Percentiles rank a stretch among this genome's conserved stretches.
Conservation (phyloP, 2,797 vertebrate genomes). For the Gymnothorax javanicus region DNA sequence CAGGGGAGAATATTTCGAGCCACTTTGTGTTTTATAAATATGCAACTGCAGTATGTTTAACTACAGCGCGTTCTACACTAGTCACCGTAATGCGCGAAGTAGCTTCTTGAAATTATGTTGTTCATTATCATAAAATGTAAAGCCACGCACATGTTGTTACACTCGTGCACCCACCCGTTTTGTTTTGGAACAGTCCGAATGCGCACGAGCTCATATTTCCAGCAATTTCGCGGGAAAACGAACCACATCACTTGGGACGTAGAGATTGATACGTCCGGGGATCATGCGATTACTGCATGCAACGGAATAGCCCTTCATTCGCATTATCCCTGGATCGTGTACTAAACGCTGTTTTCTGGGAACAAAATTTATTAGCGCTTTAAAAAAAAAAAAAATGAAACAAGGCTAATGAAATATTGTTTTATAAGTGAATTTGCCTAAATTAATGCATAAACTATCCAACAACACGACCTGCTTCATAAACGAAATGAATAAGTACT, state of each 20-base stretch:
- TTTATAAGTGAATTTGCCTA: not conserved
- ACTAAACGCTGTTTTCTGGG: not conserved
- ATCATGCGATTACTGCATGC: not conserved
- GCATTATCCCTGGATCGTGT: not conserved
- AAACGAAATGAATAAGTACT: not conserved
- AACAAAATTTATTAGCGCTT: not conserved
- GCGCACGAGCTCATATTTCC: not conserved
- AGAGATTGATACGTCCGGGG: too few relatives aligned
- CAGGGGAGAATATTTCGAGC: not conserved
- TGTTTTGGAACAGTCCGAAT: constrained; percentile 16
- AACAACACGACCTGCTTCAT: not conserved
- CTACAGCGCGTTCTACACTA: not conserved
- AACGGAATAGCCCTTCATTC: not conserved
- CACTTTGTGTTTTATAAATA: not conserved
- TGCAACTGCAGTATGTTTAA: not conserved
- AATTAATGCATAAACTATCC: not conserved
- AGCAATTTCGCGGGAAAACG: constrained; percentile 27
- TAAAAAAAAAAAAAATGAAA: not conserved
- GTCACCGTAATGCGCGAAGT: not conserved
- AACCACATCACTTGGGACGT: not conserved
- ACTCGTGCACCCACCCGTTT: not conserved
- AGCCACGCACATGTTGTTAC: not conserved
- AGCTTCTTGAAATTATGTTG: not conserved
- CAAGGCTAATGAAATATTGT: not conserved
- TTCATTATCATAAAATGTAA: not conserved